A percentile compares a stretch with the other conserved stretches of the same genome.
Conservation (phyloP, 2,888 invertebrate genomes). For the Hecatera dysodea region DNA sequence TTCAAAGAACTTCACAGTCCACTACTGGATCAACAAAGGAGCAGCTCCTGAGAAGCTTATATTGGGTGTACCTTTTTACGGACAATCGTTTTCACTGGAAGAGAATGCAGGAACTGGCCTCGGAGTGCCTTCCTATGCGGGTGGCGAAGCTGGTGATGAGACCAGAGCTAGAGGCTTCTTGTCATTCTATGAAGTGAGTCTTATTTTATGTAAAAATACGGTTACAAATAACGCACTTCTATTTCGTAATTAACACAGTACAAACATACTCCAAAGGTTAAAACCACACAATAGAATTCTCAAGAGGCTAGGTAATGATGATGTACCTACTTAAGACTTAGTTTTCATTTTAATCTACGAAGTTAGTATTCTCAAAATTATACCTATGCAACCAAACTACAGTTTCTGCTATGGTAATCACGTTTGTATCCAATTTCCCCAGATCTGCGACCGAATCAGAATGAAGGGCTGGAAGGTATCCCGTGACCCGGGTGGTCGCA, state of each 20-base stretch:
- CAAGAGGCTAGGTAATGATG: not conserved
- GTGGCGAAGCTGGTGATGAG: conserved; percentile 97
- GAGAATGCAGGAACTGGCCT: conserved; percentile 92
- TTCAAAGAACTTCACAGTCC: conserved; percentile 95
- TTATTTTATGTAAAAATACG: not conserved
- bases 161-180: conserved; percentile 97
- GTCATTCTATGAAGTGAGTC: conserved; percentile 95
- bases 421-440: conserved; percentile 28
- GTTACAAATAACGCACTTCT: not conserved
- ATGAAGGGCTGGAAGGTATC: conserved; percentile 94
- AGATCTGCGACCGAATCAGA: conserved; percentile 96
- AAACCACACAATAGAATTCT: not conserved
- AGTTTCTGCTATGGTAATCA: not conserved
- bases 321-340: not conserved
- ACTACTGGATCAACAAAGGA: conserved; percentile 96
- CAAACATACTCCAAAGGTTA: not conserved
- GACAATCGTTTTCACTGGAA: conserved; percentile 96
- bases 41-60: conserved; percentile 95
- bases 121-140: conserved; percentile 95
- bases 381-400: not conserved
- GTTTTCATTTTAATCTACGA: not conserved
- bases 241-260: not conserved
- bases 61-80: conserved; percentile 97
- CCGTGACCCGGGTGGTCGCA: conserved; percentile 94
- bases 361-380: not conserved